Evolutionary conservation across 2,888 invertebrate species (phyloP).

Genomic region (Lordiphosa andalusiaca): DNA sequence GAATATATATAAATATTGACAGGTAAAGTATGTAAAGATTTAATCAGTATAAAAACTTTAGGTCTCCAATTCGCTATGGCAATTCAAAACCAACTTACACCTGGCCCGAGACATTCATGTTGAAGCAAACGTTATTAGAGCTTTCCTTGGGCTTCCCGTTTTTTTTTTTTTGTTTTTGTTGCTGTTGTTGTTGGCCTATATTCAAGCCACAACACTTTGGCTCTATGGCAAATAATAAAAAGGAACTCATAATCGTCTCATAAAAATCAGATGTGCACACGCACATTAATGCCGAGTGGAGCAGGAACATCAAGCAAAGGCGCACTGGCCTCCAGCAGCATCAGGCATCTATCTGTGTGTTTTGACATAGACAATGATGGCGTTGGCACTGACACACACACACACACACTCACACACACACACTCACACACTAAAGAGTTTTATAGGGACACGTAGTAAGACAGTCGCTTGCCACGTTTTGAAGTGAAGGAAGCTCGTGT

Average conservation of each 20-base stretch:
- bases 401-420: constrained; percentile 19
- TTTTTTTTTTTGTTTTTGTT: constrained; percentile 9
- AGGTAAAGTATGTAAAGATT: no score
- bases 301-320: constrained; percentile 54
- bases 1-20: no score
- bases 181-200: constrained; percentile 18
- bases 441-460: constrained; percentile 69
- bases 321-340: constrained; percentile 1
- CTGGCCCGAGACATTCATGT: no score
- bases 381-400: constrained; percentile 43
- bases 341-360: constrained; percentile 15
- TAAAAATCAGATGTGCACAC: constrained; percentile 69
- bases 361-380: constrained; percentile 43
- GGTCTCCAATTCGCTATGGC: no score
- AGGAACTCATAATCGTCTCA: constrained; percentile 72
- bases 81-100: no score
- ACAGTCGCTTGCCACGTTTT: constrained; percentile 40
- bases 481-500: constrained; percentile 61
- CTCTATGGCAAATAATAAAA: constrained; percentile 74
- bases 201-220: constrained; percentile 60
- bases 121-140: background rate
- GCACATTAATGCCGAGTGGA: constrained; percentile 57
- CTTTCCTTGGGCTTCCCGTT: constrained; percentile 29
- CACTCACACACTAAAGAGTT: constrained; percentile 17
- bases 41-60: no score